Evolutionary conservation across 1,140 invertebrate species (phyloP), one percentile per base, ranked within the genome.

Genomic region (Apocrypta bakeri): DNA sequence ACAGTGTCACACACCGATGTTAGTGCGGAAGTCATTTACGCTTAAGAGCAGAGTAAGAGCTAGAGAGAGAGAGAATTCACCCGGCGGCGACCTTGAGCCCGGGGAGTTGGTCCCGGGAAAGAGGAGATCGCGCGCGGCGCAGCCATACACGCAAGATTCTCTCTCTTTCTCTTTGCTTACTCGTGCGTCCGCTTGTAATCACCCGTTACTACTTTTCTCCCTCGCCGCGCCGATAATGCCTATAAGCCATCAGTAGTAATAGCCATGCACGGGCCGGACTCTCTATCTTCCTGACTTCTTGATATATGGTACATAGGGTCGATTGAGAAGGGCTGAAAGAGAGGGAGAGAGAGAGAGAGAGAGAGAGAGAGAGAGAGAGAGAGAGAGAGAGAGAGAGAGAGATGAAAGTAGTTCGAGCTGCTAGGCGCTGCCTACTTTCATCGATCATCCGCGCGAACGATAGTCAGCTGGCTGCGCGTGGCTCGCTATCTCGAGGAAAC

Each of bases 1-100:
- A n/a, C n/a, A n/a, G n/a, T n/a, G n/a, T n/a, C n/a, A n/a, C n/a
- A n/a, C n/a, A n/a, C n/a, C n/a, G n/a, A n/a, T n/a, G n/a, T n/a
- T 8, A 69, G 29, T 29, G 61, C n/a, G 17, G 24, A 7, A 7
- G 61, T n/a, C 61, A 21, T 24, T 21, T n/a, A 21, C 24, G 61
- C 61, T 56, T 66, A 33, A 17, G 68, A 68, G 33, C 0, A 6
- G 3, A 24, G 61, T 24, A 21, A 69, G 14, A 29, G 66, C 7
- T 25, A 7, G 24, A 69, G 24, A 31, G 27, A 1, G 69, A 72
- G 42, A 80, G 69, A 11, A 31, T 37, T 68, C 73, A 29, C 40
- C 71, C n/a, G 56, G 33, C 71, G 79, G 79, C 79, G 71, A 81
- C 79, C 79, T 81, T 81, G 79, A 81, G 79, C 79, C 79, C 79